A percentile compares a stretch with the other conserved stretches of the same genome.
phyloP scores from a whole-genome alignment of 92 coral and sea anemone species.

The Zoanthus sociatus region DNA sequence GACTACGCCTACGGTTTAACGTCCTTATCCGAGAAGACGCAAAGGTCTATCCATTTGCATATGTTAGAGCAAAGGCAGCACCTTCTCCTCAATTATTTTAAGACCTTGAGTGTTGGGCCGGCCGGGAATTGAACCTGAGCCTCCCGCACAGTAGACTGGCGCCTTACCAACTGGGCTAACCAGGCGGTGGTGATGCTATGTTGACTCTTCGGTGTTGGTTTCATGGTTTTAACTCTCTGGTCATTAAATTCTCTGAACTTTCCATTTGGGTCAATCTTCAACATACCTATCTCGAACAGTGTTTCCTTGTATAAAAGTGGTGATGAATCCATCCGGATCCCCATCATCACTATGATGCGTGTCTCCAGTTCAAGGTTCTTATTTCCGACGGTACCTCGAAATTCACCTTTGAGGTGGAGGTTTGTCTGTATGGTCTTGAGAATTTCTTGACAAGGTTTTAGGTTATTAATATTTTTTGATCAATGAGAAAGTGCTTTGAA shows the following conservation, averaged over 20 bases:
- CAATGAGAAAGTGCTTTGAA: too few relatives aligned
- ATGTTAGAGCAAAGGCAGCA: too few relatives aligned
- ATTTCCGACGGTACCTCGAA: slow-evolving; percentile 8
- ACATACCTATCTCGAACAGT: slow-evolving; percentile 42
- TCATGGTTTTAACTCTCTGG: background rate
- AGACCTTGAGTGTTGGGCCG: too few relatives aligned
- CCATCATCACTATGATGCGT: slow-evolving; percentile 42
- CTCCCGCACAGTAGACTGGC: too few relatives aligned
- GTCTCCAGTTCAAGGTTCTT: slow-evolving; percentile 46
- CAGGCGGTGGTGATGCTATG: background rate
- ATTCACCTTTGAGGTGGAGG: slow-evolving; percentile 25
- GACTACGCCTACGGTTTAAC: too few relatives aligned
- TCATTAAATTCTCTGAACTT: background rate
- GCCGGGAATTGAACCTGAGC: too few relatives aligned
- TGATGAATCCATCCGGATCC: slow-evolving; percentile 47
- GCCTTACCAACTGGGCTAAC: too few relatives aligned
- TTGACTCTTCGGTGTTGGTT: slow-evolving; percentile 20
- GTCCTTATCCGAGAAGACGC: too few relatives aligned
- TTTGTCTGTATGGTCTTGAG: background rate
- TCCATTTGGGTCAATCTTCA: slow-evolving; percentile 36
- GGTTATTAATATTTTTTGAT: background rate
- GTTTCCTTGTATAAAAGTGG: slow-evolving; percentile 57
- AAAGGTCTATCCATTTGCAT: too few relatives aligned
- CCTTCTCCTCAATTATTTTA: too few relatives aligned
- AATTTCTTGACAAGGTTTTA: background rate